phyloP scores from a whole-genome alignment of 2,113 vertebrate genomes.

The Alectura lathami region DNA sequence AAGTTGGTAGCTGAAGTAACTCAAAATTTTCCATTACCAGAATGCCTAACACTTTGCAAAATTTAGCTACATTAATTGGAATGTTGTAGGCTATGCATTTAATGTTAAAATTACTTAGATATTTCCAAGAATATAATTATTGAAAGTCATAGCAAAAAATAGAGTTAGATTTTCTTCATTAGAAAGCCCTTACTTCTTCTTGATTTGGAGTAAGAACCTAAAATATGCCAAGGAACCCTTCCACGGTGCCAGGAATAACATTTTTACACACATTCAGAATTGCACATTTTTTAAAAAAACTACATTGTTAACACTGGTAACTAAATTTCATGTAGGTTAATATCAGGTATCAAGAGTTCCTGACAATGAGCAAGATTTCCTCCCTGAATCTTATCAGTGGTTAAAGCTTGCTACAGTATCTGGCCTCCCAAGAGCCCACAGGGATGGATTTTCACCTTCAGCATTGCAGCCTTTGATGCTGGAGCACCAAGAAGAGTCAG shows the following conservation, averaged over 20 bases:
- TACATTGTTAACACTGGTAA: neutral
- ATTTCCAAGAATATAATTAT: neutral
- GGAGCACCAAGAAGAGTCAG: neutral
- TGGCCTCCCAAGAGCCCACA: neutral
- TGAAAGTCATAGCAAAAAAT: neutral
- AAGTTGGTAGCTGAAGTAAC: neutral
- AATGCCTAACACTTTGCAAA: neutral
- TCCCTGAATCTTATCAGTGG: neutral
- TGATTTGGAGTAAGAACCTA: neutral
- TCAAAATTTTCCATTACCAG: neutral
- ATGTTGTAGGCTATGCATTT: neutral
- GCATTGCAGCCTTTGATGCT: neutral
- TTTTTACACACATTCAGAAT: neutral
- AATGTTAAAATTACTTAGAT: neutral
- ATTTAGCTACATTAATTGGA: neutral
- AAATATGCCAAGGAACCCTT: neutral
- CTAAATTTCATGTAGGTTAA: neutral
- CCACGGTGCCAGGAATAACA: neutral
- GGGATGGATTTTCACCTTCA: neutral
- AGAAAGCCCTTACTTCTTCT: neutral
- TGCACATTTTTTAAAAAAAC: neutral
- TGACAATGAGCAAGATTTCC: neutral
- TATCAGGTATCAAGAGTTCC: neutral
- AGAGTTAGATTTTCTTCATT: neutral
- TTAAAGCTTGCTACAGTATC: neutral